Base-by-base conservation (phyloP, 92 coral and sea anemone genomes). In the Parazoanthus swiftii region DNA sequence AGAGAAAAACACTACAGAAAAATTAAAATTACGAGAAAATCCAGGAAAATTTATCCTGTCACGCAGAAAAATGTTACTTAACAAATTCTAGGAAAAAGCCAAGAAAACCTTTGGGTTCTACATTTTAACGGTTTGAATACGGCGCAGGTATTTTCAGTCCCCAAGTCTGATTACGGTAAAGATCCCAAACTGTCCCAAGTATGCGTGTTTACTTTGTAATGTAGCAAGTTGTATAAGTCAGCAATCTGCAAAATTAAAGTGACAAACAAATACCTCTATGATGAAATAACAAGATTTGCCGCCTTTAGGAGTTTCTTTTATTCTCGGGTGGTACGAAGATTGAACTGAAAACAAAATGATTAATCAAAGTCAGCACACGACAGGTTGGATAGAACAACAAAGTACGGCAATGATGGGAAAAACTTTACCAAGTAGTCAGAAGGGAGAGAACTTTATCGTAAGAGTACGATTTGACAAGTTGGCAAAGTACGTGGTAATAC, bases 261-360 rank as follows among this genome's bases (percentile, higher is more conserved):
- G 58, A 18, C 3, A 18, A 74, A 7, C 46, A 42, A 43, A 51
- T 89, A 95, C 98, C 98, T 95, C 95, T 6, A 95, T 88, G 10
- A 94, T 95, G 82, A 95, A 95, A 88, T 95, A 93, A 76, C 95
- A 93, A 3, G 95, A 95, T 74, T 91, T 95, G 56, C 95, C 95
- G 65, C 91, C 94, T 79, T 89, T 92, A 3, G 95, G 94, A 71
- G 95, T 85, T 25, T 92, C 92, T 58, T 92, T 93, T 13, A 94
- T 90, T 85, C 72, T 88, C 13, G 98, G 95, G 87, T 94, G 93
- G 59, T 94, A 94, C 2, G 85, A 76, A 6, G 96, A 91, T 79
- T 81, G 87, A 33, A 65, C 94, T 91, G 94, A 81, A 73, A 70
- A 81, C 36, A 50, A 89, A 46, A 21, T 29, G 23, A 1, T 44